A percentile compares a stretch with the other conserved stretches of the same genome.
phyloP scores from a whole-genome alignment of 2,797 vertebrate genomes.

The Neostethus bicornis region DNA sequence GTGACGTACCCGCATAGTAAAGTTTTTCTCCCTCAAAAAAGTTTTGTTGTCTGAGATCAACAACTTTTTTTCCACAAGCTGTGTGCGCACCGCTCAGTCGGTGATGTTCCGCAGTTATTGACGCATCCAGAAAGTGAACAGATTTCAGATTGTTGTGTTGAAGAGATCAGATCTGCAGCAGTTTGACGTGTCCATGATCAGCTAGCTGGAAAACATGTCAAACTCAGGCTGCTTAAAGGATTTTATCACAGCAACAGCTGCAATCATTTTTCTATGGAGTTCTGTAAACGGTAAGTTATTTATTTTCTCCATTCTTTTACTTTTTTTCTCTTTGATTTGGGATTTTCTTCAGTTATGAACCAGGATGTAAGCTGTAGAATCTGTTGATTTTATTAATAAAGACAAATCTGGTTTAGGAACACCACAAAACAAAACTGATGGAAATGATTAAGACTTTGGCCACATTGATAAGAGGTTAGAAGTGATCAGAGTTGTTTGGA shows the following conservation, averaged over 20 bases:
- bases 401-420: not conserved
- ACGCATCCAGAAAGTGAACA: not conserved
- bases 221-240: constrained; percentile 28
- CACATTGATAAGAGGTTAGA: not conserved
- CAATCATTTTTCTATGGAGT: constrained; percentile 27
- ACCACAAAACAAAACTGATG: not conserved
- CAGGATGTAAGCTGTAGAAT: not conserved
- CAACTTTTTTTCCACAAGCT: not conserved
- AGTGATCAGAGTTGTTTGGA: constrained; percentile 2
- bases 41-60: constrained; percentile 28
- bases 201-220: constrained; percentile 43
- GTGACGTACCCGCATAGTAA: constrained; percentile 52
- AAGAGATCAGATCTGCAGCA: not conserved
- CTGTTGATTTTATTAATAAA: not conserved
- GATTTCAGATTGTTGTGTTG: not conserved
- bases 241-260: constrained; percentile 29
- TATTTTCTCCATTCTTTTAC: no score
- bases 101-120: constrained; percentile 31
- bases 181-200: not conserved
- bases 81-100: not conserved
- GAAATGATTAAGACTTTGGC: not conserved
- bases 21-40: constrained; percentile 6
- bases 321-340: not conserved
- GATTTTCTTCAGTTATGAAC: not conserved
- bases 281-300: constrained; percentile 58